Evolutionary conservation across 2,797 vertebrate genomes (phyloP).

Genomic region (Myotis pilosus): DNA sequence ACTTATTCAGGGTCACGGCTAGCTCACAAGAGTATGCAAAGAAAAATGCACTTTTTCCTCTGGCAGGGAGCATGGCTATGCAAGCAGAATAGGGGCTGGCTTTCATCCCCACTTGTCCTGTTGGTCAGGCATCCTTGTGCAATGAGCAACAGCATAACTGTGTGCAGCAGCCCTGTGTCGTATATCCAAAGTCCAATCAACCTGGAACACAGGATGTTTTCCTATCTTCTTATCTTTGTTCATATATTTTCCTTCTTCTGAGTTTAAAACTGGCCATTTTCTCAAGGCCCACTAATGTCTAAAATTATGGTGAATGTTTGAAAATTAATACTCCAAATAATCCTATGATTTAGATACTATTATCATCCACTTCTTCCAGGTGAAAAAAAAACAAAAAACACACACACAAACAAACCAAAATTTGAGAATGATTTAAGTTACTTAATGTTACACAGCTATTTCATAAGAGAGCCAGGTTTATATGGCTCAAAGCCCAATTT

Average conservation of each 20-base stretch:
- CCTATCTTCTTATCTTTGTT: background rate
- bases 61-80: background rate
- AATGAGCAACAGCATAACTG: background rate
- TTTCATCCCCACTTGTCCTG: background rate
- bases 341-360: background rate
- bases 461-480: background rate
- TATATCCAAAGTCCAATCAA: background rate
- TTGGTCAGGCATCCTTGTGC: background rate
- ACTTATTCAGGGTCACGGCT: background rate
- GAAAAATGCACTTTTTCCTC: background rate
- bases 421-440: background rate
- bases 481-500: background rate
- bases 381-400: background rate
- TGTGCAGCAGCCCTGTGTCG: background rate
- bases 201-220: background rate
- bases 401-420: background rate
- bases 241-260: background rate
- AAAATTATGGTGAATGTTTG: background rate
- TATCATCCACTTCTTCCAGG: background rate
- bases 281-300: background rate
- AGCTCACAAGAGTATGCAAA: background rate
- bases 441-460: background rate
- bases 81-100: background rate
- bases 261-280: background rate
- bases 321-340: background rate